Base-by-base conservation (phyloP, 2,888 invertebrate species). In the Macaria notata region DNA sequence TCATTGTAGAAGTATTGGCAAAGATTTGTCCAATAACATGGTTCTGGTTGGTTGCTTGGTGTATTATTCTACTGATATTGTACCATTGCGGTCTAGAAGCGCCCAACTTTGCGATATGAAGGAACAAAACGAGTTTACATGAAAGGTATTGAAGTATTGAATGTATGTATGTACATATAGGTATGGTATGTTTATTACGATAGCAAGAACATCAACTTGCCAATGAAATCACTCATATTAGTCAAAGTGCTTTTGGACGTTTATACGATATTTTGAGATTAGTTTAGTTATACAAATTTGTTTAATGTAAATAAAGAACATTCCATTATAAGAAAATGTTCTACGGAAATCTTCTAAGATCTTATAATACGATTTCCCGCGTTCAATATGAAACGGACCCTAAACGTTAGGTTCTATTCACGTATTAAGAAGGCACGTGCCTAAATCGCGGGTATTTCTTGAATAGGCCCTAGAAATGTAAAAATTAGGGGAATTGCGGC, bases 1-100 rank as follows among this genome's bases (percentile, higher is more conserved):
- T 46, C 19, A 55, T 55, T 42, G 42, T 3, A 4, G 45, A 33
- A 9, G 46, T 50, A 56, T 50, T 56, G 56, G 19, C 46, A 43
- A 50, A 46, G 49, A 50, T 49, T 30, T 41, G 9, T 9, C 29
- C 49, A 46, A 56, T 47, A 51, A 38, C 50, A 36, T 9, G 41
- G n/a, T 9, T 9, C 4, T 4, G 19, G n/a, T 9, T 4, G 46
- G 50, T 8, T 19, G 19, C 19, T 19, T 29, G 36, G 41, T 41
- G 48, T 54, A 59, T 63, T 58, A 56, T 56, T 60, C 47, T 54
- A 46, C 45, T 50, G 54, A 56, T 59, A 51, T 63, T 61, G 59
- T 56, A 47, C 42, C 49, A 56, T 56, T 29, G 30, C 19, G 36
- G 6, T 30, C 3, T 38, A n/a, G 29, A 41, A 41, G 41, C 33